These are phyloP conservation scores for Chaenogobius annularis DNA, from an alignment of 2,113 vertebrate species.

Conservation along the genomic window DNA sequence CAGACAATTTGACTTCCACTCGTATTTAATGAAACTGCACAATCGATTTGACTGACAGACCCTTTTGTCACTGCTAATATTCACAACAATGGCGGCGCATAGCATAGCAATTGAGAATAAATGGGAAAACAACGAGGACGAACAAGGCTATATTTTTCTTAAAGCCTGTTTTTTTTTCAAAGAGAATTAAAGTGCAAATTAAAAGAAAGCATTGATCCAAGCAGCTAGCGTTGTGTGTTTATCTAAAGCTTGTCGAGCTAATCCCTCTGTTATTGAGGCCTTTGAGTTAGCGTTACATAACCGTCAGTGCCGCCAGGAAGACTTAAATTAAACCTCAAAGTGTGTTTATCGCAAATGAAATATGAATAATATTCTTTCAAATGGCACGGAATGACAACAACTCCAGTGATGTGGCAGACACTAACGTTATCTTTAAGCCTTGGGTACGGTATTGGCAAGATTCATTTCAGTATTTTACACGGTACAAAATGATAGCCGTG, in stretches of 20 bases:
- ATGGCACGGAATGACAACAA: neutral
- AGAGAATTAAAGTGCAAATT: constrained; percentile 2
- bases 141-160: constrained; percentile 7
- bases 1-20: constrained; percentile 36
- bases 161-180: constrained; percentile 7
- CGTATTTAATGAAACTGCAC: constrained; percentile 44
- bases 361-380: neutral
- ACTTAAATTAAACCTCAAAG: constrained; percentile 2
- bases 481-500: neutral
- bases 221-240: constrained; percentile 1
- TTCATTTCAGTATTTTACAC: neutral
- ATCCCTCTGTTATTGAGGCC: neutral
- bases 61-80: constrained; percentile 38
- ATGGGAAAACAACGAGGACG: neutral
- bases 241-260: neutral
- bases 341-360: constrained; percentile 4
- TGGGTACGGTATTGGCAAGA: neutral
- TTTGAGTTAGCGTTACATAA: constrained; percentile 5
- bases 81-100: constrained; percentile 5
- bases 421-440: neutral
- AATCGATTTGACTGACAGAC: constrained; percentile 30
- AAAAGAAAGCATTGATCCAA: neutral
- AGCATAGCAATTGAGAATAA: constrained; percentile 15
- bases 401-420: neutral
- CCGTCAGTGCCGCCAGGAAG: neutral